Percentiles rank a stretch among this genome's conserved stretches.
Conservation (phyloP, 2,888 invertebrate genomes). For the Drosophila heteroneura region DNA sequence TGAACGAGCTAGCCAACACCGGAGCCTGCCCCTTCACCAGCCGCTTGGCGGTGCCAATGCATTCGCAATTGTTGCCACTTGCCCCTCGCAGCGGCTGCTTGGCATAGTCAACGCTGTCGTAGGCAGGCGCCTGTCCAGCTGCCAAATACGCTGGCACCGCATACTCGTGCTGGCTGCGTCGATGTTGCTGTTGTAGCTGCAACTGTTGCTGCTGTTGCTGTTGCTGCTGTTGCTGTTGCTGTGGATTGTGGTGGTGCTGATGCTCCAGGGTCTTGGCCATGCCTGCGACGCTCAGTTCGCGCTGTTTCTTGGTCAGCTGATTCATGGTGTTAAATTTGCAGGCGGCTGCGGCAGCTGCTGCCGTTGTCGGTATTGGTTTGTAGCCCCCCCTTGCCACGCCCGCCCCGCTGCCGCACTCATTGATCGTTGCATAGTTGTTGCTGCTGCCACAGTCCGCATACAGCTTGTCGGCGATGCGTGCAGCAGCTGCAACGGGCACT, state of each 20-base stretch:
- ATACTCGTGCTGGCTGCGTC: slow-evolving; percentile 84
- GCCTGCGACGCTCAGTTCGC: slow-evolving; percentile 57
- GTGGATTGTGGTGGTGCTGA: slow-evolving; percentile 79
- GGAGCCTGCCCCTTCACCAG: slow-evolving; percentile 36
- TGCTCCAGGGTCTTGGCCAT: slow-evolving; percentile 81
- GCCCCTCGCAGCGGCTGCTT: slow-evolving; percentile 67
- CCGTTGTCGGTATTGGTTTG: slow-evolving; percentile 80
- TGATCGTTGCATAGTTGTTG: slow-evolving; percentile 85
- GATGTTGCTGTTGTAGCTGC: slow-evolving; percentile 48
- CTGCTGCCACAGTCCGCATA: slow-evolving; percentile 80
- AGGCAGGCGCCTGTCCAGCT: slow-evolving; percentile 63
- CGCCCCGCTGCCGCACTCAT: slow-evolving; percentile 76
- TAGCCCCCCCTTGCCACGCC: slow-evolving; percentile 77
- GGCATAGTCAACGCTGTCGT: slow-evolving; percentile 81
- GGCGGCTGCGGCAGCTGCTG: slow-evolving; percentile 78
- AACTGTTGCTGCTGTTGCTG: slow-evolving; percentile 45
- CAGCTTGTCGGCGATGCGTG: slow-evolving; percentile 73
- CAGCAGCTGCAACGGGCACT: slow-evolving; percentile 45
- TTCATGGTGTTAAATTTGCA: slow-evolving; percentile 84
- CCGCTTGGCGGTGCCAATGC: slow-evolving; percentile 71
- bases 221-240: slow-evolving; percentile 59
- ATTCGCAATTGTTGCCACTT: slow-evolving; percentile 68
- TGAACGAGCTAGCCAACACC: slow-evolving; percentile 80
- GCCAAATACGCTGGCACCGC: slow-evolving; percentile 84
- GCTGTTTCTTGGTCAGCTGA: slow-evolving; percentile 78